A percentile compares a stretch with the other conserved stretches of the same genome.
Evolutionary conservation across 2,113 vertebrate genomes (phyloP).

Genomic region (Fulica atra): DNA sequence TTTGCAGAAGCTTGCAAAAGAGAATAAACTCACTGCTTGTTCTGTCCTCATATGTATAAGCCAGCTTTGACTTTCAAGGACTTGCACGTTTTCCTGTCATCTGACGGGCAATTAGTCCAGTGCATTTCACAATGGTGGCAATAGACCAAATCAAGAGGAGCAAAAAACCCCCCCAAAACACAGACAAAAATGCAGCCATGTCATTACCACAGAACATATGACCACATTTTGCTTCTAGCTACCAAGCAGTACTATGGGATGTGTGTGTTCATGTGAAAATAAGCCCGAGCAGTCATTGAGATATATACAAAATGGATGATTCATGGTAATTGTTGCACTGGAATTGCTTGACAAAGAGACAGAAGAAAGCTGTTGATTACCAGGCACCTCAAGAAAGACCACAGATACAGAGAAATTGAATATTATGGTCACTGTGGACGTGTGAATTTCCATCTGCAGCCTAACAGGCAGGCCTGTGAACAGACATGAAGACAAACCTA

Average conservation of each 20-base stretch:
- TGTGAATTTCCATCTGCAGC: slow-evolving; percentile 5
- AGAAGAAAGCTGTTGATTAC: slow-evolving; percentile 35
- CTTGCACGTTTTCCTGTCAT: slow-evolving; percentile 6
- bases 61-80: neutral
- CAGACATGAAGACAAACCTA: neutral
- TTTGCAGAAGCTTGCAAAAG: neutral
- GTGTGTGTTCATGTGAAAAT: slow-evolving; percentile 46
- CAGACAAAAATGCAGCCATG: slow-evolving; percentile 34
- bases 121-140: slow-evolving; percentile 9
- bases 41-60: neutral
- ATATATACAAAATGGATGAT: slow-evolving; percentile 51
- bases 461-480: neutral
- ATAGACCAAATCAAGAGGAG: slow-evolving; percentile 9
- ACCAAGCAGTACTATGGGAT: slow-evolving; percentile 3
- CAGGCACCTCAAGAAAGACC: slow-evolving; percentile 34
- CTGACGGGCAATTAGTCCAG: slow-evolving; percentile 15
- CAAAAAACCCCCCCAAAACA: neutral
- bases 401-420: slow-evolving; percentile 27
- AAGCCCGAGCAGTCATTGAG: neutral
- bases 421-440: neutral
- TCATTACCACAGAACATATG: neutral
- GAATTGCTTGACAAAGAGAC: slow-evolving; percentile 24
- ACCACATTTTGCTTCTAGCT: slow-evolving; percentile 45
- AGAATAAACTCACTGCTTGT: neutral
- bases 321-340: slow-evolving; percentile 24